Evolutionary conservation across 1,140 invertebrate genomes (phyloP), one percentile per base, ranked within the genome.

Genomic region (Antheraea pernyi): DNA sequence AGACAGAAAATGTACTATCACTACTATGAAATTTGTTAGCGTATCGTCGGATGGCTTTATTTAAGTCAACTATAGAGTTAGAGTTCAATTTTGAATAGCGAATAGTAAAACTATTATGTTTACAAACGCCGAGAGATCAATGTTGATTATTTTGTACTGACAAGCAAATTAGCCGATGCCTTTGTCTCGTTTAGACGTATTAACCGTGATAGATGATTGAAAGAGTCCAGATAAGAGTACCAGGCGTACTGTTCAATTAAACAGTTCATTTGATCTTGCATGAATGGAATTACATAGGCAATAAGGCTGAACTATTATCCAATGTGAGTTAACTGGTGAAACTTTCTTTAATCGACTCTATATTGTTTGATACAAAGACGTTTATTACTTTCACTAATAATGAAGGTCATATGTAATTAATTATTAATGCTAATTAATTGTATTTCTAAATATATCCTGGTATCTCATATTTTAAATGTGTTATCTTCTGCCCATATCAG

Each of bases 81-180:
- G 68, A 72, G 78, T 71, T 68, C 42, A 79, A 67, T 71, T 79
- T 86, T 11, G 22, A 63, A 63, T 9, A 63, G 6, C 61, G 19
- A 11, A 53, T 48, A 42, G 18, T 8, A 11, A n/a, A 19, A 18
- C 64, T 53, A 19, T 65, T 65, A 19, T 65, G 46, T 48, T 18
- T 37, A 65, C 78, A 76, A 75, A 70, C 77, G 78, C 69, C 71
- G 76, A 65, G 73, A 84, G 85, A 91, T 89, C 82, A 75, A 78
- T 79, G 80, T 83, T 85, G 87, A 91, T 91, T 89, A 89, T 89
- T 89, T 89, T 78, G 82, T 86, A 89, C 84, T 91, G 89, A 91
- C 89, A 91, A 91, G 86, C 88, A 91, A 91, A 91, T 91, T 91
- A 91, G 86, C 77, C 74, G 82, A 83, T 81, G 79, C 83, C 75